Conservation (phyloP, 2,888 invertebrate genomes). For the Protophormia terraenovae region DNA sequence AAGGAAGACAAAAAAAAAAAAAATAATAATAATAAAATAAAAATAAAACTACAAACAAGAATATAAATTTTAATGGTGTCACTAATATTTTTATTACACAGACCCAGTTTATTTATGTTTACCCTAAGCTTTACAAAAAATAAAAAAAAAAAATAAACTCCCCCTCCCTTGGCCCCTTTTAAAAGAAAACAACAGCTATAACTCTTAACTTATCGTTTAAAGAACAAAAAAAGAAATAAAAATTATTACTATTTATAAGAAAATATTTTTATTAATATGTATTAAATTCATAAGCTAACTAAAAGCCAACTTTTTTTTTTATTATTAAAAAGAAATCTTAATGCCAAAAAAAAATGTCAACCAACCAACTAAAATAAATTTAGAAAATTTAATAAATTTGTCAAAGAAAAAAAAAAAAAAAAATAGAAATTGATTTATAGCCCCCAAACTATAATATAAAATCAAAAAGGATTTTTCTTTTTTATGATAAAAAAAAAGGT, state of each 20-base stretch:
- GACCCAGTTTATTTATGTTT: slow-evolving; percentile 61
- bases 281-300: no score
- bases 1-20: neutral
- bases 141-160: no score
- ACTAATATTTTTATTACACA: slow-evolving; percentile 67
- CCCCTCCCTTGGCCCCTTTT: neutral
- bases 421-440: slow-evolving; percentile 63
- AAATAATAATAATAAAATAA: neutral
- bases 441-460: neutral
- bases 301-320: no score
- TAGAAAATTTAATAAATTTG: slow-evolving; percentile 60
- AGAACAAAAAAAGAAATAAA: no score
- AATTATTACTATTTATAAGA: no score
- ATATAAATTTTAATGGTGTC: slow-evolving; percentile 68
- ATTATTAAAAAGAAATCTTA: no score
- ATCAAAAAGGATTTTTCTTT: no score
- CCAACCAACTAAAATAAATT: no score
- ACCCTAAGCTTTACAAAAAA: no score
- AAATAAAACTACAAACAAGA: slow-evolving; percentile 44
- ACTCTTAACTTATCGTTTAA: no score
- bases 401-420: slow-evolving; percentile 20
- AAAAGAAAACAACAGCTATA: no score
- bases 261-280: no score
- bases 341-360: neutral
- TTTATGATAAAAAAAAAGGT: neutral